Base-by-base conservation (phyloP, 2,113 vertebrate species). In the Anarrhichthys ocellatus region DNA sequence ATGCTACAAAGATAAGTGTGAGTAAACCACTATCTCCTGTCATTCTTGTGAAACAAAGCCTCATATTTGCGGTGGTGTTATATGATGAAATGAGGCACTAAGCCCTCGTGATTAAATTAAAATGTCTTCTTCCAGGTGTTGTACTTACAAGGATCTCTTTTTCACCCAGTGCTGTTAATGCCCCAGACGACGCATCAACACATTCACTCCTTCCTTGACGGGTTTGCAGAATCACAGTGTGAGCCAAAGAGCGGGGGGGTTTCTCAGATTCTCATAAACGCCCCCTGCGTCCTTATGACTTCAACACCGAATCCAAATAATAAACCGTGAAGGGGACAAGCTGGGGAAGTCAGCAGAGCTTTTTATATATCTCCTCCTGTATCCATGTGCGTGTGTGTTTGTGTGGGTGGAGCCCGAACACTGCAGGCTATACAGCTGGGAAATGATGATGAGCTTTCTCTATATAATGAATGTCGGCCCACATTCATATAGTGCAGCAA, bases 1-100 rank as follows among this genome's bases (percentile, higher is more conserved):
- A 97, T n/a, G 97, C 97, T 0, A 98, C 97, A 54, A 98, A 99
- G 95, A 99, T 99, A 90, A 99, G 97, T 24, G 97, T 99, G 93
- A 98, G 97, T 98, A 50, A 48, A 56, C 17, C 87, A 34, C 52
- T 52, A 2, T 54, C 68, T 84, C 50, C 58, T 75, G 27, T 73
- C 66, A 24, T 46, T 84, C 9, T 81, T 36, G 22, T 27, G 11
- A 56, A 63, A 36, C 67, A 52, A 50, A 80, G 54, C 67, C 6
- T 80, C 14, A 9, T 71, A 77, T 71, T 80, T 85, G 59, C 24
- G 4, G 77, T 48, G 52, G 38, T 81, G 27, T 79, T 61, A 42
- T 14, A 42, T 76, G 20, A 78, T 63, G 27, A 72, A 44, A 86
- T 27, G 20, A 83, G 58, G 48, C 77, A 56, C 62, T 50, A 79